Evolutionary conservation across 1,140 invertebrate genomes (phyloP).

Genomic region (Parasteatoda tepidariorum): DNA sequence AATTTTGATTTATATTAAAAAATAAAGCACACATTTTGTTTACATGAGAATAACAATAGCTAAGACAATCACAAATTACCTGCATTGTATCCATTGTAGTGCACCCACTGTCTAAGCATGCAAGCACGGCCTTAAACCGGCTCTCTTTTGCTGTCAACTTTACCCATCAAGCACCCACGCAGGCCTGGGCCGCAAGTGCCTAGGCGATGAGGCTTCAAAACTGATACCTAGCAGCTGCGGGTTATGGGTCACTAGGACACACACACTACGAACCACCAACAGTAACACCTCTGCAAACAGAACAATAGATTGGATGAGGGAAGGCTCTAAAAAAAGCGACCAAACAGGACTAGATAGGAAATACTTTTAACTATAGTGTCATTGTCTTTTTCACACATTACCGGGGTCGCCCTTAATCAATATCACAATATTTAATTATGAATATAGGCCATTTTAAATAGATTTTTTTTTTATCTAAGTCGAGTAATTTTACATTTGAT

Average conservation of each 20-base stretch:
- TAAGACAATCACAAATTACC: not conserved
- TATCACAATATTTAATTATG: not conserved
- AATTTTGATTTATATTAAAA: too few relatives aligned
- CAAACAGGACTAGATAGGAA: slow-evolving; percentile 23
- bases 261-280: not conserved
- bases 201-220: not conserved
- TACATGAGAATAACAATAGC: too few relatives aligned
- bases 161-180: slow-evolving; percentile 10
- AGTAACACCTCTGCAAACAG: not conserved
- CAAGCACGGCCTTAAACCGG: not conserved
- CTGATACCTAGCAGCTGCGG: not conserved
- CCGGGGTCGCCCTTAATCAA: not conserved
- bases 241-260: slow-evolving; percentile 26
- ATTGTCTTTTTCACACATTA: not conserved
- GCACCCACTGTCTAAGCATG: not conserved
- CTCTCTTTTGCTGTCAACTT: not conserved
- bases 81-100: not conserved
- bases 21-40: too few relatives aligned
- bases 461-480: not conserved
- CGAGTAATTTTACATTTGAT: not conserved
- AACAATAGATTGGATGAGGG: not conserved
- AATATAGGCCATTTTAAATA: not conserved
- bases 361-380: not conserved
- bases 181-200: not conserved
- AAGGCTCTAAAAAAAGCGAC: slow-evolving; percentile 22